Base-by-base conservation (phyloP, 2,113 vertebrate genomes). In the Chrysochloris asiatica region DNA sequence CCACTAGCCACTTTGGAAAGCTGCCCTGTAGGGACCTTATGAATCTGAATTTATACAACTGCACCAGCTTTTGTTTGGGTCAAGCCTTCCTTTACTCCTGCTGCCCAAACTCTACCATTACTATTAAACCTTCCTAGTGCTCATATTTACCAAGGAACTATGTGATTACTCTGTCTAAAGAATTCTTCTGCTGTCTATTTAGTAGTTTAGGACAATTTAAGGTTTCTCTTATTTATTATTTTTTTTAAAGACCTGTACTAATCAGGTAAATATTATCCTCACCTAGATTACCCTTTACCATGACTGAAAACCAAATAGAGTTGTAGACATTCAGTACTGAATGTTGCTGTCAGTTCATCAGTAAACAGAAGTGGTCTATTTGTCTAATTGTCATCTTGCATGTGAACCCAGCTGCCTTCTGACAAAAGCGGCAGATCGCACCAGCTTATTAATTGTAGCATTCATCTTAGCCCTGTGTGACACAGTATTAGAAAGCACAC, bases 401-500 rank as follows among this genome's bases (percentile, higher is more conserved):
- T 96, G 93, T 82, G 90, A 95, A 90, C 94, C 92, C 96, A 97
- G 96, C 97, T 98, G 97, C 96, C 94, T 92, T 93, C 92, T 75
- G 95, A 97, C 96, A 97, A 97, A 97, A 97, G 96, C 94, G 88
- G 95, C 96, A 93, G 96, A 96, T 96, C 92, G 10, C 91, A 93
- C 88, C 65, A 88, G 95, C 92, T 97, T 97, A 98, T 96, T 97
- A 97, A 98, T 96, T 95, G 92, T 76, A 93, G 1, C 86, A 89
- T 95, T 97, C 69, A 79, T 97, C 90, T 95, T 96, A 97, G 95
- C 95, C 95, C 88, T 97, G 94, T 97, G 95, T 92, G 95, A 95
- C 93, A 61, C 61, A 81, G 79, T 75, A 30, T 87, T 88, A 92
- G 83, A 95, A 85, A 86, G 83, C 54, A 93, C 45, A 82, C 94